phyloP scores from a whole-genome alignment of 2,888 invertebrate genomes.

The Pantelozetes paolii region DNA sequence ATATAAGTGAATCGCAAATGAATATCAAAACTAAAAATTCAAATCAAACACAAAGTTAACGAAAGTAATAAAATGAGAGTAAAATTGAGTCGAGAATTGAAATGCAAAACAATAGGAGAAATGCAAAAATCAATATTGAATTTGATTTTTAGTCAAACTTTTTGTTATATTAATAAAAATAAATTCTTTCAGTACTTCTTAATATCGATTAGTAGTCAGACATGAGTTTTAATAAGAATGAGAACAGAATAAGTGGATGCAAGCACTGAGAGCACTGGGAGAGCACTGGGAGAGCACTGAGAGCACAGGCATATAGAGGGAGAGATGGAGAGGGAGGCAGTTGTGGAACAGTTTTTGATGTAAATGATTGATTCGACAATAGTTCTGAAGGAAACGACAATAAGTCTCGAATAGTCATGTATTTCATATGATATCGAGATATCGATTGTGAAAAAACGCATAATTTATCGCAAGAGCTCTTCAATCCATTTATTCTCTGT shows the following conservation, averaged over 20 bases:
- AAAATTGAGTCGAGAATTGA: background rate
- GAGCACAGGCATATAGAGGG: background rate
- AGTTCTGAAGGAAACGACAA: background rate
- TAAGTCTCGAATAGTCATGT: constrained; percentile 15
- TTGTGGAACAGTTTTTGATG: background rate
- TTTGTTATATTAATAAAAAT: constrained; percentile 13
- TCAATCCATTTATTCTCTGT: constrained; percentile 28
- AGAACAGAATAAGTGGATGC: background rate
- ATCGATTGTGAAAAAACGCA: constrained; percentile 11
- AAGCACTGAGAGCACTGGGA: no score
- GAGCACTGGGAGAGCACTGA: no score
- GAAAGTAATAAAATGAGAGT: background rate
- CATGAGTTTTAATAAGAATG: constrained; percentile 5
- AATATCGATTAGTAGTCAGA: constrained; percentile 9
- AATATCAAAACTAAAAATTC: background rate
- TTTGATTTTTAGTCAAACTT: no score
- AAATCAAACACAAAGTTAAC: background rate
- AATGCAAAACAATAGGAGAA: background rate
- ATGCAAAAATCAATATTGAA: constrained; percentile 2
- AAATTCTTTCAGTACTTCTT: background rate
- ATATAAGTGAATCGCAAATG: background rate
- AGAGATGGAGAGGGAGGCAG: background rate
- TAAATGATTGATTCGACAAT: constrained; percentile 15
- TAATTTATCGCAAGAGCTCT: constrained; percentile 20
- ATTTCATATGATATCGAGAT: constrained; percentile 24